A percentile compares a stretch with the other conserved stretches of the same genome.
These are phyloP conservation scores for Oxyura jamaicensis DNA, from an alignment of 2,113 vertebrate genomes.

Conservation along the genomic window DNA sequence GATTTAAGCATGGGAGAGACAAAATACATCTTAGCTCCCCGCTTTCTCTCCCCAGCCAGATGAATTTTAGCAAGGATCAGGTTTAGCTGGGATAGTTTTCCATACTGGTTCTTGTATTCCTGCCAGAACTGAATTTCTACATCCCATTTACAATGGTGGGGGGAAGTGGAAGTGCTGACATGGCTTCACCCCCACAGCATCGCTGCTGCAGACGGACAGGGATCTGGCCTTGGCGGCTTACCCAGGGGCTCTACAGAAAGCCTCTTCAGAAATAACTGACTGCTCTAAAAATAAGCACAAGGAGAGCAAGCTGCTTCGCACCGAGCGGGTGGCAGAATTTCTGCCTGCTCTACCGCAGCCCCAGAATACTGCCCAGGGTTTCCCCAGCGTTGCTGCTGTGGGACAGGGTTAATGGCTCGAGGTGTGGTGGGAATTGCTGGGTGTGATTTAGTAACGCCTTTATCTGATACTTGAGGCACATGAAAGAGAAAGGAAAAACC, in stretches of 20 bases:
- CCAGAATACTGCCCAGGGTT: neutral
- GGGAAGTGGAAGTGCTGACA: conserved; percentile 18
- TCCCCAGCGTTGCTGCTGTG: fast-evolving
- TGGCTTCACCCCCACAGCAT: neutral
- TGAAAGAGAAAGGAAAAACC: neutral
- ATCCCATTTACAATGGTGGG: neutral
- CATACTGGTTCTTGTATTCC: neutral
- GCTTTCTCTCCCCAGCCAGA: neutral
- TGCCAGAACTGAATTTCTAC: conserved; percentile 20
- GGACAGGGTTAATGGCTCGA: neutral
- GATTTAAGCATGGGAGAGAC: neutral
- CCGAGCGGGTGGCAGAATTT: neutral
- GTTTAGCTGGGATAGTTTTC: conserved; percentile 16
- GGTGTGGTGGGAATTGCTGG: neutral
- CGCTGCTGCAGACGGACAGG: neutral
- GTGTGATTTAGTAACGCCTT: neutral
- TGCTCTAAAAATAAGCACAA: conserved; percentile 25
- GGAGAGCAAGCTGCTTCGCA: neutral
- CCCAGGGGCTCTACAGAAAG: neutral
- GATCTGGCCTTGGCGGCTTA: neutral
- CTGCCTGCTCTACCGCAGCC: neutral
- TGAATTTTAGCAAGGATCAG: conserved; percentile 8
- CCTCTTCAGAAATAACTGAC: conserved; percentile 3
- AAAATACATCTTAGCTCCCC: neutral
- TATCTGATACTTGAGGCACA: neutral